phyloP scores from a whole-genome alignment of 1,140 invertebrate species.

The Drosophila murphyi region DNA sequence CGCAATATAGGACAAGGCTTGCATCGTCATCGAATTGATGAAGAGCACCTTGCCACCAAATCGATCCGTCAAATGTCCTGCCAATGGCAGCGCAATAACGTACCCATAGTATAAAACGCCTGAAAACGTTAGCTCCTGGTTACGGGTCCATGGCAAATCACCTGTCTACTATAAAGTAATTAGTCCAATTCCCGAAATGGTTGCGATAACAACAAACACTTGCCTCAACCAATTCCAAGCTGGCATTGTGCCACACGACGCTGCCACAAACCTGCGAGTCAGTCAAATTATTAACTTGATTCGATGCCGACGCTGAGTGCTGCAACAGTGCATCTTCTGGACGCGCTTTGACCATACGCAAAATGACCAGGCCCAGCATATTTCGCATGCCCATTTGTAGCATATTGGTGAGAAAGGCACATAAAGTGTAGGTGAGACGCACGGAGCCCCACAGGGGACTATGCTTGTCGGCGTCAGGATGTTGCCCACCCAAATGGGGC shows the following conservation, averaged over 20 bases:
- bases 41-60: constrained; percentile 74
- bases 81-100: constrained; percentile 59
- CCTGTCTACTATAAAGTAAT: constrained; percentile 35
- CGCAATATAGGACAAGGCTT: constrained; percentile 52
- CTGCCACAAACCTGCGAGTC: constrained; percentile 6
- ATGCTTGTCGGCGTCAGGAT: neutral
- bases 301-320: neutral
- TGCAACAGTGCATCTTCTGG: constrained; percentile 27
- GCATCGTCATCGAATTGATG: constrained; percentile 55
- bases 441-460: constrained; percentile 58
- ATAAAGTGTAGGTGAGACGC: constrained; percentile 67
- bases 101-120: constrained; percentile 75
- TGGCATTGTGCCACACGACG: neutral
- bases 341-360: constrained; percentile 68
- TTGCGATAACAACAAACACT: constrained; percentile 5
- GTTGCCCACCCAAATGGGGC: constrained; percentile 23
- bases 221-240: constrained; percentile 14
- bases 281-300: constrained; percentile 26
- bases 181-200: neutral
- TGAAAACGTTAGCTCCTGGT: constrained; percentile 61
- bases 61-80: constrained; percentile 65
- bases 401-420: constrained; percentile 64
- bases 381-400: constrained; percentile 68
- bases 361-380: constrained; percentile 69
- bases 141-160: constrained; percentile 65